These are phyloP conservation scores for Patella vulgata DNA, from an alignment of 1,140 invertebrate genomes.

Conservation along the genomic window DNA sequence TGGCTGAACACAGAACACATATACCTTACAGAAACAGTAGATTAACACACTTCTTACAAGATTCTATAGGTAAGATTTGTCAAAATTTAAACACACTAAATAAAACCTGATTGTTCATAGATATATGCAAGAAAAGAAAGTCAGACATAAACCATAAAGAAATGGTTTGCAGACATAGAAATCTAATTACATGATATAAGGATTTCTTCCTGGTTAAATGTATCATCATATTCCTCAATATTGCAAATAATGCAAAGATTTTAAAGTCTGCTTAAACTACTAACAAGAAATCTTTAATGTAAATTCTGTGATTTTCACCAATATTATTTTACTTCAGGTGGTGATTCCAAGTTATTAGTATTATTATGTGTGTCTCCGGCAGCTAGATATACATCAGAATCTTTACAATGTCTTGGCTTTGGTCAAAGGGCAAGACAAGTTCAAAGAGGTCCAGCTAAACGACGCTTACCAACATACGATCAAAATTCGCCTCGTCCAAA, in stretches of 20 bases:
- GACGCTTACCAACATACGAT: constrained; percentile 51
- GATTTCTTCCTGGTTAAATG: too few relatives aligned
- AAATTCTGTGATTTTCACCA: too few relatives aligned
- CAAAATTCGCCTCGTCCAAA: constrained; percentile 44
- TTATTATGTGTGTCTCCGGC: constrained; percentile 61
- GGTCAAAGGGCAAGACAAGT: constrained; percentile 59
- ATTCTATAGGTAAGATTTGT: constrained; percentile 77
- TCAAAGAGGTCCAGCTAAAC: constrained; percentile 57
- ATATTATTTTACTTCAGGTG: constrained; percentile 55
- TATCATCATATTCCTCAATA: too few relatives aligned
- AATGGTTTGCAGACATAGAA: too few relatives aligned
- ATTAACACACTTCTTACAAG: constrained; percentile 88
- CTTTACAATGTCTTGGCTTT: constrained; percentile 60
- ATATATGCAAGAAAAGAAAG: too few relatives aligned
- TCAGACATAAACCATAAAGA: too few relatives aligned
- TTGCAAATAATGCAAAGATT: too few relatives aligned
- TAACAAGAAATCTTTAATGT: too few relatives aligned
- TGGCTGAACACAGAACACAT: constrained; percentile 71
- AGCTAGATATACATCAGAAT: constrained; percentile 57
- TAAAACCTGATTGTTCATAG: too few relatives aligned
- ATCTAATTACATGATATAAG: too few relatives aligned
- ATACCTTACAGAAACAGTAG: constrained; percentile 92
- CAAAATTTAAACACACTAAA: not conserved
- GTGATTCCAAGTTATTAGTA: constrained; percentile 60
- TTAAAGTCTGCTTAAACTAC: too few relatives aligned